Base-by-base conservation (phyloP, 2,888 invertebrate species). In the Rhabditoides inermis region DNA sequence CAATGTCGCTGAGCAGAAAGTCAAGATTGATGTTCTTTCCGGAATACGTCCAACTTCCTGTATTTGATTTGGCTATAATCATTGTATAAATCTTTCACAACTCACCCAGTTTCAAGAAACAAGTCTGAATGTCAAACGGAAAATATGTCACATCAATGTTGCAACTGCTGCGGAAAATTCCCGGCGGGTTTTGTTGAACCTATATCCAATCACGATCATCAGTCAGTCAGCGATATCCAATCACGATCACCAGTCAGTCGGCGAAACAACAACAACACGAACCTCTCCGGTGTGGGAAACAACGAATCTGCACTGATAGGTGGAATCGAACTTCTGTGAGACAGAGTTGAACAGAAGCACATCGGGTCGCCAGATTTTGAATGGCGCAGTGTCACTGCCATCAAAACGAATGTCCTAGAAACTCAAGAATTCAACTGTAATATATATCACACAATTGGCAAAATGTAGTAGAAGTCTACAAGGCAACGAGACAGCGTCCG, bases 61-160 rank as follows among this genome's bases (percentile, higher is more conserved):
- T n/a, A n/a, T n/a, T n/a, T n/a, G n/a, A n/a, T n/a, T n/a, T n/a
- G n/a, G n/a, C n/a, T n/a, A n/a, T n/a, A n/a, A n/a, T n/a, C n/a
- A n/a, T n/a, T n/a, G n/a, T n/a, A n/a, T n/a, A n/a, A n/a, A n/a
- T n/a, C n/a, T n/a, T n/a, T n/a, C n/a, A n/a, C n/a, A n/a, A n/a
- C n/a, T n/a, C n/a, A n/a, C n/a, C 63, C n/a, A 66, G 27, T 41
- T 66, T 66, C 25, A 66, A 45, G 30, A 57, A 66, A 48, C 66
- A 66, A 1, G 63, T 66, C 40, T 66, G 66, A 23, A 37, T 49
- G 32, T 64, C 66, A 26, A 66, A 66, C 15, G 66, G 66, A 49
- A 64, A 66, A 32, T 63, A 66, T n/a, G 66, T 66, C 28, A 66
- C 60, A 44, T 66, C 66, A 7, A 66, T 63, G 55, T 63, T 49